These are phyloP conservation scores for Melikaiella ostensackeni DNA, from an alignment of 2,888 invertebrate genomes.

Conservation along the genomic window DNA sequence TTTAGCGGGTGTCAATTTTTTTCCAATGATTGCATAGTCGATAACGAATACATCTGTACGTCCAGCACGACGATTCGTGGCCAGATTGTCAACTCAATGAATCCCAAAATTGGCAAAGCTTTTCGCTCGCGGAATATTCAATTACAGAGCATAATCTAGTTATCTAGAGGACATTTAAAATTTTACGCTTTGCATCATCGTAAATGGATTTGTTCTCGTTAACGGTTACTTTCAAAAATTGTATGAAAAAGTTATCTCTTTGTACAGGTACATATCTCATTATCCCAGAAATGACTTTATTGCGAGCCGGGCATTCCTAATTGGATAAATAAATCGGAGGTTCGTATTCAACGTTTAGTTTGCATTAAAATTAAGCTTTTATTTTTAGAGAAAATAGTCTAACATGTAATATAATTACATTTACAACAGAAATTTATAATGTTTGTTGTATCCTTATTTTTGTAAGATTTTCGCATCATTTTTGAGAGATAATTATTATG, in stretches of 20 bases:
- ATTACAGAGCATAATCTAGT: constrained; percentile 28
- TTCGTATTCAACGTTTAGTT: neutral
- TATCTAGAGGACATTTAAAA: constrained; percentile 1
- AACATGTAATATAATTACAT: too few species aligned
- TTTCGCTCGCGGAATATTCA: constrained; percentile 33
- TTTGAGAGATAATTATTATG: too few species aligned
- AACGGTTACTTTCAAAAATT: neutral
- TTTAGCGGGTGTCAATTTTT: constrained; percentile 37
- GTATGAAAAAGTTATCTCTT: neutral
- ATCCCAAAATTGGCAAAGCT: constrained; percentile 25
- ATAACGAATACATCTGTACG: constrained; percentile 25
- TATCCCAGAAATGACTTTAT: neutral
- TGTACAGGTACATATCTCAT: neutral
- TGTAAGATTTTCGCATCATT: too few species aligned
- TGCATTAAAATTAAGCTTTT: neutral
- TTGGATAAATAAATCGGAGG: neutral
- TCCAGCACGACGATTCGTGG: constrained; percentile 23
- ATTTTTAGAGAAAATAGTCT: neutral
- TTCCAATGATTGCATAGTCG: constrained; percentile 27
- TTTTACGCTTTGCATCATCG: constrained; percentile 16
- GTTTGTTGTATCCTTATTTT: too few species aligned
- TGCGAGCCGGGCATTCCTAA: neutral
- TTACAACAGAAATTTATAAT: too few species aligned
- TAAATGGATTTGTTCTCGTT: constrained; percentile 15
- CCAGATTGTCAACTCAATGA: constrained; percentile 20